phyloP scores from a whole-genome alignment of 2,797 vertebrate species.

The Halcyon chelicuti region DNA sequence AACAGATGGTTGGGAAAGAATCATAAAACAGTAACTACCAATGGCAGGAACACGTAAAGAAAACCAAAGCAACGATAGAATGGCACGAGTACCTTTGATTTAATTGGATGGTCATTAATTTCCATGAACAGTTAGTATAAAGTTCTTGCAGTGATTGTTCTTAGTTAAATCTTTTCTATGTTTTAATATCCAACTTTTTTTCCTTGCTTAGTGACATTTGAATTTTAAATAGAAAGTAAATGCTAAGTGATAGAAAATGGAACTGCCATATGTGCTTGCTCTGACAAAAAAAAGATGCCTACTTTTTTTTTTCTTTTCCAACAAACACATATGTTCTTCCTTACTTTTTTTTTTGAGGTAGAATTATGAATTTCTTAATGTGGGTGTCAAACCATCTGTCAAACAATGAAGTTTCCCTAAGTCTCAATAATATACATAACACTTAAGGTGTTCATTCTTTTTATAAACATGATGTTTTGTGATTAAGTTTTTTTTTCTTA shows the following conservation, averaged over 20 bases:
- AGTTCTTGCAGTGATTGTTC: background rate
- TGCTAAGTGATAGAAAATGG: slow-evolving; percentile 1
- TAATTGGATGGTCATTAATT: background rate
- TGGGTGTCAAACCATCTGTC: slow-evolving; percentile 55
- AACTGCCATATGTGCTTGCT: slow-evolving; percentile 45
- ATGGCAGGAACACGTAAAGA: background rate
- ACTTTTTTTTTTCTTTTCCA: slow-evolving; percentile 6
- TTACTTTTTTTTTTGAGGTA: background rate
- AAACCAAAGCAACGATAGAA: background rate
- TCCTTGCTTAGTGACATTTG: background rate
- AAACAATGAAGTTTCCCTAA: slow-evolving; percentile 14
- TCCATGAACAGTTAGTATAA: background rate
- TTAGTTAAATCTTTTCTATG: background rate
- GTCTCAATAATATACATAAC: background rate
- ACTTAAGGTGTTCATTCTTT: background rate
- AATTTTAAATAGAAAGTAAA: slow-evolving; percentile 35
- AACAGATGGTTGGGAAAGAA: slow-evolving; percentile 51
- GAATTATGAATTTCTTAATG: slow-evolving; percentile 12
- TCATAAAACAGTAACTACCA: slow-evolving; percentile 22
- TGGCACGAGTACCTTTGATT: background rate
- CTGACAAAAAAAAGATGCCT: background rate
- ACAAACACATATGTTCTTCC: slow-evolving; percentile 43
- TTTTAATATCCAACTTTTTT: background rate
- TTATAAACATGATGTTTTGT: background rate
- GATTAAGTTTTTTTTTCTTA: background rate